These are phyloP conservation scores for Drosophila kanapiae DNA, from an alignment of 1,140 invertebrate genomes.

Conservation along the genomic window DNA sequence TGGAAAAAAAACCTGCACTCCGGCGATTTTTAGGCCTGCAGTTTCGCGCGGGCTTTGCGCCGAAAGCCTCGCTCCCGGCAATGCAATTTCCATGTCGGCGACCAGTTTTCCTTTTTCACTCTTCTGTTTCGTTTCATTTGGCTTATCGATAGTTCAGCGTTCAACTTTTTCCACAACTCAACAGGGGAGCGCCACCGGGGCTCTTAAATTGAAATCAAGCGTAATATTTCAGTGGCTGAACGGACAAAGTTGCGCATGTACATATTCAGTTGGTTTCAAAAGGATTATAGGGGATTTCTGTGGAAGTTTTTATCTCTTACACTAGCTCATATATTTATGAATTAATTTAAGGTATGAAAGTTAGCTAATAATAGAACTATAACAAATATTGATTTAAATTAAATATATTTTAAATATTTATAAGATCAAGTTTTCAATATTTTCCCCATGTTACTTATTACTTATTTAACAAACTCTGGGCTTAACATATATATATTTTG, in stretches of 20 bases:
- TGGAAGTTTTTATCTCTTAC: not conserved
- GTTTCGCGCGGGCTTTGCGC: constrained; percentile 15
- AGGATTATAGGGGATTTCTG: not conserved
- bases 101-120: constrained; percentile 17
- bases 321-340: no score
- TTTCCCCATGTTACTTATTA: no score
- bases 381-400: no score
- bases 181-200: not conserved
- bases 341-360: not conserved
- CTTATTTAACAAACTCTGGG: no score
- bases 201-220: constrained; percentile 12
- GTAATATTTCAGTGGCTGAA: not conserved
- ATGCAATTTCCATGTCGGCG: constrained; percentile 48
- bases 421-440: no score
- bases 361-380: no score
- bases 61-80: constrained; percentile 27
- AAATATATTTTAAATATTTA: no score
- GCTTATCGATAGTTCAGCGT: constrained; percentile 37
- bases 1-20: constrained; percentile 13
- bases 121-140: constrained; percentile 18
- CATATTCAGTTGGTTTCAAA: not conserved
- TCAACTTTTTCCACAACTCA: constrained; percentile 16
- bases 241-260: not conserved
- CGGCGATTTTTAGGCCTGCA: constrained; percentile 20
- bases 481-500: no score